These are phyloP conservation scores for Trididemnum clinides DNA, from an alignment of 23 tunicate genomes.

Conservation along the genomic window DNA sequence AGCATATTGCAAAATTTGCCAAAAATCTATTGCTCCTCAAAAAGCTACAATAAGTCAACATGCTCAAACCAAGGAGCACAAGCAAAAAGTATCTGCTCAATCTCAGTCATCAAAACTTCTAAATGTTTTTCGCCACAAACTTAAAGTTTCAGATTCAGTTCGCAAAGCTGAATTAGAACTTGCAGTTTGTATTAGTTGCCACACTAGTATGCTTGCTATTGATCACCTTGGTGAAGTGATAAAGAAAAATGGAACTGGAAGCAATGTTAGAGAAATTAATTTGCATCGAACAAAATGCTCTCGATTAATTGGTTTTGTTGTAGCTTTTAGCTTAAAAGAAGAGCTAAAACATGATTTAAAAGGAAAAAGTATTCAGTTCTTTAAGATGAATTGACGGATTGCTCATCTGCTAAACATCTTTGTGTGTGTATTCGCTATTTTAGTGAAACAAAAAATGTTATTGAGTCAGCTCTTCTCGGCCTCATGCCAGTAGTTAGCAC, in stretches of 20 bases:
- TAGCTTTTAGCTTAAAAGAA: background rate
- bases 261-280: background rate
- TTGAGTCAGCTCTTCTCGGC: background rate
- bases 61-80: constrained; percentile 32
- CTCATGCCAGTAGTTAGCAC: constrained; percentile 28
- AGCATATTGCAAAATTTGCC: constrained; percentile 28
- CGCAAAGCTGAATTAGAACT: constrained; percentile 20
- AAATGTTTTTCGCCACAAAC: background rate
- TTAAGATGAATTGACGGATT: background rate
- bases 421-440: constrained; percentile 15
- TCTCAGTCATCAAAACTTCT: constrained; percentile 1
- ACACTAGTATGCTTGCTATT: background rate
- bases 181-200: background rate
- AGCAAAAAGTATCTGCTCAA: constrained; percentile 17
- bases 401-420: background rate
- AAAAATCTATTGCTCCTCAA: constrained; percentile 33
- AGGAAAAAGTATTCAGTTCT: constrained; percentile 1
- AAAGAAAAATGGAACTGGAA: background rate
- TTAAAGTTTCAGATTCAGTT: background rate
- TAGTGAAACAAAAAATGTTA: background rate
- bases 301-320: background rate
- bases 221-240: constrained; percentile 32
- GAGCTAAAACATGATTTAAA: constrained; percentile 4
- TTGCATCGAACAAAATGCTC: constrained; percentile 32
- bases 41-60: constrained; percentile 25